phyloP scores from a whole-genome alignment of 2,888 invertebrate species.

The Drosophila gaucha region DNA sequence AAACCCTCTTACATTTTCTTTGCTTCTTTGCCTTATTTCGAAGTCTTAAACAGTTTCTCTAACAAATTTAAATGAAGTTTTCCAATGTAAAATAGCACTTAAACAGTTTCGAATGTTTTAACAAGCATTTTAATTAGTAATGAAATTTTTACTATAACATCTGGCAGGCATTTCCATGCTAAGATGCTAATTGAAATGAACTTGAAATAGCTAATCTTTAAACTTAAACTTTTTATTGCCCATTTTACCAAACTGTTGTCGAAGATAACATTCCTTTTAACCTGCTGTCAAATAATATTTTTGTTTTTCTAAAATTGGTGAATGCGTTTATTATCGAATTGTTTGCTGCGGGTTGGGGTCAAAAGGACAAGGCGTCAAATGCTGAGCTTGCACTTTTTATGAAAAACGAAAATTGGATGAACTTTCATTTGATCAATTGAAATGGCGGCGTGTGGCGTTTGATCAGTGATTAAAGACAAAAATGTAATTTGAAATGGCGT shows the following conservation, averaged over 20 bases:
- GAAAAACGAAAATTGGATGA: conserved; percentile 15
- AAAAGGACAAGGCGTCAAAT: neutral
- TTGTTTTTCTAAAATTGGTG: too few species aligned
- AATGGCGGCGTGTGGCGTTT: conserved; percentile 25
- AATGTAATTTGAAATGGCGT: conserved; percentile 26
- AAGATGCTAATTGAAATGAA: too few species aligned
- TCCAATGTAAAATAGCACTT: neutral
- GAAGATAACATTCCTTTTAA: neutral
- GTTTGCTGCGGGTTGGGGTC: neutral
- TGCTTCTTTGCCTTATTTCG: neutral
- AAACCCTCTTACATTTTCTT: neutral
- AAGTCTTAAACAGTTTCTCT: too few species aligned
- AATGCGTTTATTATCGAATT: neutral
- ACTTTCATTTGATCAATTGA: conserved; percentile 36
- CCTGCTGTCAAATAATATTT: neutral
- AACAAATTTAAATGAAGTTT: too few species aligned
- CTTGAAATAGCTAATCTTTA: too few species aligned
- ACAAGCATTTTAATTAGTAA: neutral
- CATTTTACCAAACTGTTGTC: too few species aligned
- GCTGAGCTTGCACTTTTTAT: conserved; percentile 21
- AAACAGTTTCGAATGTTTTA: neutral
- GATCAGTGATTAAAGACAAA: conserved; percentile 16
- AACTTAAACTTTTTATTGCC: neutral
- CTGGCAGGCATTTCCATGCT: too few species aligned
- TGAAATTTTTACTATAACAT: neutral